Conservation (phyloP, 35 echinoderm and acorn worm genomes). For the Apostichopus japonicus region DNA sequence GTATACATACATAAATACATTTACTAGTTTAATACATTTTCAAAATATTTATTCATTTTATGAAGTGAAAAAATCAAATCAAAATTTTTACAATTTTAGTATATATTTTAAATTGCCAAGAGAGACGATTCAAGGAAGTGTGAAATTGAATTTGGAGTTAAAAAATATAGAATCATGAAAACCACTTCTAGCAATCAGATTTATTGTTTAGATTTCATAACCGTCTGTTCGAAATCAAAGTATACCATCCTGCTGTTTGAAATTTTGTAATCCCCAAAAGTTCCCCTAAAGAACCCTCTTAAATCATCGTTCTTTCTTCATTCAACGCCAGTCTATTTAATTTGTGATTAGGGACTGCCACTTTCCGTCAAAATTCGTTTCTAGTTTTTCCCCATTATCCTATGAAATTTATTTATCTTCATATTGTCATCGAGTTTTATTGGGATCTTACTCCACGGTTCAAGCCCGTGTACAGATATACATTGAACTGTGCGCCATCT, state of each 20-base stretch:
- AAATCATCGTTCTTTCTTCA: slow-evolving; percentile 31
- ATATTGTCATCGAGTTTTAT: slow-evolving; percentile 33
- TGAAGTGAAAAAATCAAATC: background rate
- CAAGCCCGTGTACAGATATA: background rate
- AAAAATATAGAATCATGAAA: background rate
- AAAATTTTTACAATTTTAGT: background rate
- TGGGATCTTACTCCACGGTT: background rate
- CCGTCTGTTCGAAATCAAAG: slow-evolving; percentile 19
- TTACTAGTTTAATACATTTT: too few species aligned
- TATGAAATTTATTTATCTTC: slow-evolving; percentile 47
- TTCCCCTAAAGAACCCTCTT: background rate
- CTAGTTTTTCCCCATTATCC: slow-evolving; percentile 16
- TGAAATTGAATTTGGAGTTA: background rate
- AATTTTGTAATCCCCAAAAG: background rate
- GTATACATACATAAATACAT: too few species aligned
- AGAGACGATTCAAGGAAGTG: slow-evolving; percentile 4
- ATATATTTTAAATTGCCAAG: background rate
- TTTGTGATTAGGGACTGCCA: slow-evolving; percentile 41
- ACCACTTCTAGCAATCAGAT: slow-evolving; percentile 4
- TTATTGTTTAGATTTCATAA: slow-evolving; percentile 38
- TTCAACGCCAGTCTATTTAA: slow-evolving; percentile 46
- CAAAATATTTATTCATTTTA: too few species aligned
- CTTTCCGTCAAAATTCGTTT: slow-evolving; percentile 24
- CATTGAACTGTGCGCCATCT: slow-evolving; percentile 42
- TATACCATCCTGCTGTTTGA: background rate